Evolutionary conservation across 2,888 invertebrate species (phyloP), one percentile per base, ranked within the genome.

Genomic region (Uloborus plumipes): DNA sequence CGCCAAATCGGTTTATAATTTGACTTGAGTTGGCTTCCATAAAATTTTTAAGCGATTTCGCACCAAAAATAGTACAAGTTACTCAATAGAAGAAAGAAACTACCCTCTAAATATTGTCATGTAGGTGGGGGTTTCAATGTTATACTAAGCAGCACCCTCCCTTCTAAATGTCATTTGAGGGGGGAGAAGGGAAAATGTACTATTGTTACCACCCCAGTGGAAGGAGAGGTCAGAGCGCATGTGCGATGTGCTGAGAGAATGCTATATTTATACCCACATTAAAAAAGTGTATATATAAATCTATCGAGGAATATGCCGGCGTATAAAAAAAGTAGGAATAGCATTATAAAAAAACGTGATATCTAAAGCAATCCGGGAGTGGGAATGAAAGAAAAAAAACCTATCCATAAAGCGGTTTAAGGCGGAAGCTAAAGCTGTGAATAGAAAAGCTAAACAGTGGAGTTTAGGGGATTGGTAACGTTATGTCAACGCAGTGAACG

Each of bases 401-500:
- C 64, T 65, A 61, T 70, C 26, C 65, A 81, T 81, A 81, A 81
- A 81, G 80, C 80, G 80, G 69, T 78, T 81, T 81, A 81, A 81
- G 80, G 80, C 80, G 80, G 80, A 81, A 81, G 80, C 80, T 58
- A 22, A 79, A 58, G 64, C 61, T 22, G 31, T 81, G 80, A 81
- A 81, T 81, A 53, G 74, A 70, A 62, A 74, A 58, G 64, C 74
- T 81, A 81, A 81, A 81, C 80, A 81, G 74, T 81, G 16, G 80
- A 69, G 74, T 74, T 73, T 74, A 78, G 74, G 80, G 80, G 80
- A 81, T 81, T 74, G 80, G 80, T 81, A 74, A 70, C 80, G 80
- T 81, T 81, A 81, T 81, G 80, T 81, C 80, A 81, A 81, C 80
- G 80, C 65, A 70, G 69, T 53, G 80, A 70, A 81, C 80, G 74